phyloP scores from a whole-genome alignment of 2,888 invertebrate genomes.

The Gymnosoma rotundatum region DNA sequence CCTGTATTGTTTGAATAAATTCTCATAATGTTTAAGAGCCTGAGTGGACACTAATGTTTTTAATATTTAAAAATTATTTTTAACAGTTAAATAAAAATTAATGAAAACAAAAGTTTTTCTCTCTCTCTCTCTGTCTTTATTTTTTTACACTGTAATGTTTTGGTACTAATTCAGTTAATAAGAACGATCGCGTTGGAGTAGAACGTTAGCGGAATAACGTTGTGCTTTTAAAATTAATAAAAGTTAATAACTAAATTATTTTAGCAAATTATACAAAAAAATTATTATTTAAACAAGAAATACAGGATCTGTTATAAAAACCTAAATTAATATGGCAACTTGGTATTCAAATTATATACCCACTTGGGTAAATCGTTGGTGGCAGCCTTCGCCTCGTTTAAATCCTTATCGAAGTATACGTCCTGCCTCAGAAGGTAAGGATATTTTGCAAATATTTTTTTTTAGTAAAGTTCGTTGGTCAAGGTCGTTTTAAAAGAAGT shows the following conservation, averaged over 20 bases:
- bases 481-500: slow-evolving; percentile 34
- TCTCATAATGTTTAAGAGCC: slow-evolving; percentile 15
- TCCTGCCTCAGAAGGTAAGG: slow-evolving; percentile 76
- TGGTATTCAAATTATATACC: slow-evolving; percentile 79
- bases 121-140: slow-evolving; percentile 35
- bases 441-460: neutral
- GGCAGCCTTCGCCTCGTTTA: slow-evolving; percentile 74
- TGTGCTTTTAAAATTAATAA: slow-evolving; percentile 11
- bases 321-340: slow-evolving; percentile 71
- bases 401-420: slow-evolving; percentile 78
- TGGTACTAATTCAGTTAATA: slow-evolving; percentile 62
- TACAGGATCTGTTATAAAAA: slow-evolving; percentile 6
- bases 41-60: slow-evolving; percentile 17
- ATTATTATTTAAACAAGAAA: neutral
- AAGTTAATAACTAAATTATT: neutral
- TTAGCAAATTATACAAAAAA: neutral
- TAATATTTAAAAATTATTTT: neutral
- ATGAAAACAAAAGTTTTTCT: slow-evolving; percentile 25
- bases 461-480: neutral
- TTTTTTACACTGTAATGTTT: slow-evolving; percentile 50
- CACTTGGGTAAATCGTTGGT: slow-evolving; percentile 79
- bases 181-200: slow-evolving; percentile 42
- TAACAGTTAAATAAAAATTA: slow-evolving; percentile 23
- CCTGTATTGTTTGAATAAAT: neutral
- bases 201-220: slow-evolving; percentile 56